Conservation (phyloP, 2,888 invertebrate species). For the Leptinotarsa juncta region DNA sequence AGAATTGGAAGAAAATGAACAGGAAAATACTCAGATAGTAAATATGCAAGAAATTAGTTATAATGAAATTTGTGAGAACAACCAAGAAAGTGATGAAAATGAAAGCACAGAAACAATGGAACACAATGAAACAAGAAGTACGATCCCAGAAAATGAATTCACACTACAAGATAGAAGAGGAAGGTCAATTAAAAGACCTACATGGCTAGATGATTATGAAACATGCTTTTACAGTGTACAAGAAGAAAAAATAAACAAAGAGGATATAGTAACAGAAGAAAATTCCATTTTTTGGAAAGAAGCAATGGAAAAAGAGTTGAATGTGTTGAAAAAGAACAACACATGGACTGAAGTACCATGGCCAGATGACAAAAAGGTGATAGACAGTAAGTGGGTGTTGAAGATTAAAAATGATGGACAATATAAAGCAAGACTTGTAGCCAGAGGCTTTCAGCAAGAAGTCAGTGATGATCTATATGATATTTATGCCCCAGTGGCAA, state of each 20-base stretch:
- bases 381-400: slow-evolving; percentile 43
- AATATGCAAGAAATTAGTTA: background rate
- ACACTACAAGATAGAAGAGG: background rate
- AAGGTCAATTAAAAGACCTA: slow-evolving; percentile 1
- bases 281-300: slow-evolving; percentile 31
- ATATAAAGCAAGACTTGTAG: slow-evolving; percentile 35
- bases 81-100: background rate
- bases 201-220: slow-evolving; percentile 29
- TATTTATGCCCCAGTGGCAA: slow-evolving; percentile 40
- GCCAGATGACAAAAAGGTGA: slow-evolving; percentile 29
- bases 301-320: slow-evolving; percentile 36
- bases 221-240: background rate
- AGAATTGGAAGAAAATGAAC: slow-evolving; percentile 9
- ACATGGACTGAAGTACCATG: slow-evolving; percentile 38
- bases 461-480: slow-evolving; percentile 17
- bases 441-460: slow-evolving; percentile 34
- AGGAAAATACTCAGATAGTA: background rate
- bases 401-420: slow-evolving; percentile 34
- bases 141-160: background rate
- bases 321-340: slow-evolving; percentile 36
- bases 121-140: background rate
- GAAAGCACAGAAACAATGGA: slow-evolving; percentile 3
- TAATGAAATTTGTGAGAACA: too few species aligned
- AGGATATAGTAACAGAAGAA: slow-evolving; percentile 34
- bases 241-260: slow-evolving; percentile 9